Evolutionary conservation across 2,797 vertebrate species (phyloP).

Genomic region (Cygnus olor): DNA sequence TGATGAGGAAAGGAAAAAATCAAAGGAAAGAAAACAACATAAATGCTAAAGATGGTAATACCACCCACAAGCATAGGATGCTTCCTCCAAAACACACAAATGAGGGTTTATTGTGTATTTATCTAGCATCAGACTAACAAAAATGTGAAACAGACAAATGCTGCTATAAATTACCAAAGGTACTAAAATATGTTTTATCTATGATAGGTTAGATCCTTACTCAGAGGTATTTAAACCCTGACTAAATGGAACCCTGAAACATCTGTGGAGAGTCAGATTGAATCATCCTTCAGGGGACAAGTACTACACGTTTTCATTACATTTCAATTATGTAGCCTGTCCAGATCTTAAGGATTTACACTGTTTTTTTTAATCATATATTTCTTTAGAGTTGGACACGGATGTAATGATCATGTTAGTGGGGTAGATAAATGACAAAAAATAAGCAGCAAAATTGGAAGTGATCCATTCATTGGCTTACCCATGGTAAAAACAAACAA

Average conservation of each 20-base stretch:
- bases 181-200: background rate
- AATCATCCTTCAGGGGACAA: conserved; percentile 23
- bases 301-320: conserved; percentile 24
- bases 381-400: conserved; percentile 6
- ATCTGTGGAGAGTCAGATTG: background rate
- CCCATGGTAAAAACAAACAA: background rate
- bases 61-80: background rate
- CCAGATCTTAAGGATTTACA: conserved; percentile 44
- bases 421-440: background rate
- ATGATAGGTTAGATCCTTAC: background rate
- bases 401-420: background rate
- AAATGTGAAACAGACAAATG: background rate
- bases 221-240: conserved; percentile 25
- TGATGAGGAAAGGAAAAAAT: background rate
- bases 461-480: background rate
- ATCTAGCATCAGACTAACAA: background rate
- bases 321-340: conserved; percentile 23
- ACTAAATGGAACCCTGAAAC: conserved; percentile 14
- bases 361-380: background rate
- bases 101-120: background rate
- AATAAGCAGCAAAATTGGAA: conserved; percentile 5
- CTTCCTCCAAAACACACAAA: background rate
- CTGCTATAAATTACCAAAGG: background rate
- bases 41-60: background rate
- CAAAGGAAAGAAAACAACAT: background rate